These are phyloP conservation scores for Eclectus roratus DNA, from an alignment of 2,113 vertebrate species.

Conservation along the genomic window DNA sequence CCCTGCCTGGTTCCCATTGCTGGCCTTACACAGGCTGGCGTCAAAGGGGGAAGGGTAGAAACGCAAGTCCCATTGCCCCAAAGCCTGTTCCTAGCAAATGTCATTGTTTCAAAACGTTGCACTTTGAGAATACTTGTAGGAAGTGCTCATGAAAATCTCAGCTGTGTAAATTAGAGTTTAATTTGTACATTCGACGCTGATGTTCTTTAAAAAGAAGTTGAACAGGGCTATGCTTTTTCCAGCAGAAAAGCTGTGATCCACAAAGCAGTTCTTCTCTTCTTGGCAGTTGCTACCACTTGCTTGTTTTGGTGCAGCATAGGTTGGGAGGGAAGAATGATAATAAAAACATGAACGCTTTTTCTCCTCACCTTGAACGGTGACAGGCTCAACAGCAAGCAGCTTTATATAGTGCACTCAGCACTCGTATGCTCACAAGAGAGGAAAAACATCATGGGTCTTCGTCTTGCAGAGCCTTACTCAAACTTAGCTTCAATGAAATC, in stretches of 20 bases:
- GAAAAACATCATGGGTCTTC: neutral
- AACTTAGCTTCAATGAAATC: neutral
- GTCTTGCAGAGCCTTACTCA: neutral
- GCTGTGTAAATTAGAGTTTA: neutral
- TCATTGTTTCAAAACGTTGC: neutral
- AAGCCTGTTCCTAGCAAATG: neutral
- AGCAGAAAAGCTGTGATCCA: neutral
- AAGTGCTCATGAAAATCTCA: neutral
- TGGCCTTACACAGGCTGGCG: neutral
- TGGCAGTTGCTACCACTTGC: neutral
- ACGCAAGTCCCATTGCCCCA: neutral
- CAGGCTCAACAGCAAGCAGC: neutral
- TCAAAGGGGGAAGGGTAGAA: neutral
- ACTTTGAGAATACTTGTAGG: neutral
- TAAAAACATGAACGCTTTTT: conserved; percentile 4
- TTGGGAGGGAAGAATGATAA: neutral
- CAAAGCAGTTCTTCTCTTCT: neutral
- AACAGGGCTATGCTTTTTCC: neutral
- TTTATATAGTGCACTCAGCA: neutral
- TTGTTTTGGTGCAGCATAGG: neutral
- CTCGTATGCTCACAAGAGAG: neutral
- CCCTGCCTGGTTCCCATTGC: neutral
- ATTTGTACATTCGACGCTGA: neutral
- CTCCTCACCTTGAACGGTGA: conserved; percentile 8
- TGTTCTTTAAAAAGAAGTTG: neutral